phyloP scores from a whole-genome alignment of 2,888 invertebrate species.

The Pteria penguin region DNA sequence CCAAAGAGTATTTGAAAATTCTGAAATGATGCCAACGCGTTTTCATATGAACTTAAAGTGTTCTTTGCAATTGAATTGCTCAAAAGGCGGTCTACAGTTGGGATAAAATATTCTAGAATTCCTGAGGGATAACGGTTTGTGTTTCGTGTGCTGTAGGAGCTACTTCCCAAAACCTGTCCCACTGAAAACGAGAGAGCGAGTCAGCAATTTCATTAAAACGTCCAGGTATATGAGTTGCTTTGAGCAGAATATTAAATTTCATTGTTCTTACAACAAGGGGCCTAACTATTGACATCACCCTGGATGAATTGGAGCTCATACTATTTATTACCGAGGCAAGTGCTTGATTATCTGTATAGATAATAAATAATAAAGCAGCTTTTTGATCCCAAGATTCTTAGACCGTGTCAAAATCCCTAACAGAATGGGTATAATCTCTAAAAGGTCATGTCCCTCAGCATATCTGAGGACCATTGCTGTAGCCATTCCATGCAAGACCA shows the following conservation, averaged over 20 bases:
- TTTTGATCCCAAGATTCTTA: neutral
- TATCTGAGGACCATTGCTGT: neutral
- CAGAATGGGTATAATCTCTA: neutral
- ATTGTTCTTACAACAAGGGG: slow-evolving; percentile 6
- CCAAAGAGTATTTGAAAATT: neutral
- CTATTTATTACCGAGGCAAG: slow-evolving; percentile 8
- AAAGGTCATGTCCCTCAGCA: neutral
- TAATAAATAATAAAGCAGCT: too few relatives aligned
- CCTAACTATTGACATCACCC: slow-evolving; percentile 13
- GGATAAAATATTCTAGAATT: neutral
- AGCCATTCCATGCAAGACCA: slow-evolving; percentile 25
- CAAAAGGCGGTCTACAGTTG: neutral
- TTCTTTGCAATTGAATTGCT: neutral
- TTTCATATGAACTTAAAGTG: neutral
- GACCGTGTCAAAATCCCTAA: neutral
- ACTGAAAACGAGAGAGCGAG: slow-evolving; percentile 16
- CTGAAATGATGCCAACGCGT: neutral
- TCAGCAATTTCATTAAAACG: slow-evolving; percentile 12
- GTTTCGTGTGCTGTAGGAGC: neutral
- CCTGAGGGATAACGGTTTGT: neutral
- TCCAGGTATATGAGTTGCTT: neutral
- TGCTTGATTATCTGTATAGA: slow-evolving; percentile 13
- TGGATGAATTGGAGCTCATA: slow-evolving; percentile 3
- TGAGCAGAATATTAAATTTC: slow-evolving; percentile 4
- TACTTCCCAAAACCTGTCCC: neutral